Evolutionary conservation across 2,113 vertebrate species (phyloP).

Genomic region (Chlamydotis undulata): DNA sequence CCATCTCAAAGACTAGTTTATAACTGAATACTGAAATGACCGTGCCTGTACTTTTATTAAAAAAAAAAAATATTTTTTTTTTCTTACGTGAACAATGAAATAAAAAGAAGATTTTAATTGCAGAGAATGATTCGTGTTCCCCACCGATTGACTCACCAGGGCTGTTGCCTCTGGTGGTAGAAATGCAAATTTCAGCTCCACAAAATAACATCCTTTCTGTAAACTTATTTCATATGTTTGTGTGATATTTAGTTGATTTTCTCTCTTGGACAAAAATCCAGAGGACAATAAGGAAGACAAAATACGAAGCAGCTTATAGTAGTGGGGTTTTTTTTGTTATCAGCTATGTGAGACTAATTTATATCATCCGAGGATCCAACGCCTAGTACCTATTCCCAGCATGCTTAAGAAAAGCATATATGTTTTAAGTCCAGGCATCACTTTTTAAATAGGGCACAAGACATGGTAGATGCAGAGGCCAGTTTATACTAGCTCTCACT

Average conservation of each 20-base stretch:
- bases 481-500: neutral
- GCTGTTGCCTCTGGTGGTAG: neutral
- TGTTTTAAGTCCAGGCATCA: rapidly evolving
- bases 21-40: neutral
- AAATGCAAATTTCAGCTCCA: neutral
- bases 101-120: neutral
- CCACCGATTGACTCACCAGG: rapidly evolving
- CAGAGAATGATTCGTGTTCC: neutral
- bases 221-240: neutral
- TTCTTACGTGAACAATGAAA: neutral
- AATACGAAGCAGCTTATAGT: neutral
- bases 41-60: neutral
- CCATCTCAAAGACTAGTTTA: neutral
- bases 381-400: neutral
- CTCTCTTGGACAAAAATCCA: neutral
- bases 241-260: neutral
- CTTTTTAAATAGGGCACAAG: neutral
- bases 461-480: neutral
- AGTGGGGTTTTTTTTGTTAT: neutral
- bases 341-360: neutral
- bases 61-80: neutral
- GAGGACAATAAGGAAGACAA: neutral
- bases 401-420: neutral
- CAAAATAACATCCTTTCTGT: rapidly evolving
- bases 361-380: neutral